These are phyloP conservation scores for Todiramphus saurophagus DNA, from an alignment of 2,113 vertebrate species.

Conservation along the genomic window DNA sequence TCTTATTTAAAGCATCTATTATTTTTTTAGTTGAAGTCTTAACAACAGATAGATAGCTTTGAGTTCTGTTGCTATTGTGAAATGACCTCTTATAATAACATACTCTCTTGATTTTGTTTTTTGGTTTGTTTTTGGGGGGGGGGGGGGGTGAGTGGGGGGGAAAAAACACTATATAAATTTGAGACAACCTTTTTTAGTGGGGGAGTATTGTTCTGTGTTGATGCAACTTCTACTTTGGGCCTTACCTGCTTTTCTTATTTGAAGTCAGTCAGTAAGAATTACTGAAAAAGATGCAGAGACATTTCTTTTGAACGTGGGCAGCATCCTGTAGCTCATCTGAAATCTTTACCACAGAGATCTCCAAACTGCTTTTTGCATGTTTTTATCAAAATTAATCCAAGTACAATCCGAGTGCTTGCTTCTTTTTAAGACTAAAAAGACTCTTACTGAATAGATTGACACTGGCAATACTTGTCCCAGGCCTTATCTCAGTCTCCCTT, in stretches of 20 bases:
- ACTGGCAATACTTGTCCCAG: background rate
- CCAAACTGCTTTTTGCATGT: background rate
- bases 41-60: background rate
- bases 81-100: background rate
- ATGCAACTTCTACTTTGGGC: background rate
- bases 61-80: background rate
- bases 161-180: background rate
- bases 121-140: background rate
- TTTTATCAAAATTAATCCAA: background rate
- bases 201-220: background rate
- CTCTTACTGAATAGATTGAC: background rate
- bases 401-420: background rate
- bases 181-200: background rate
- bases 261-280: background rate
- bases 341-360: background rate
- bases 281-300: background rate
- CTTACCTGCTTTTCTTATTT: background rate
- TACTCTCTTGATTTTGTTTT: background rate
- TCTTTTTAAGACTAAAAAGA: background rate
- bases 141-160: background rate
- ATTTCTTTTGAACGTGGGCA: background rate
- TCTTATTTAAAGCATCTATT: background rate
- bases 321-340: background rate
- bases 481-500: background rate
- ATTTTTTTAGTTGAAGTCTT: background rate